Conservation (phyloP, 2,113 vertebrate species). For the Clinocottus analis region DNA sequence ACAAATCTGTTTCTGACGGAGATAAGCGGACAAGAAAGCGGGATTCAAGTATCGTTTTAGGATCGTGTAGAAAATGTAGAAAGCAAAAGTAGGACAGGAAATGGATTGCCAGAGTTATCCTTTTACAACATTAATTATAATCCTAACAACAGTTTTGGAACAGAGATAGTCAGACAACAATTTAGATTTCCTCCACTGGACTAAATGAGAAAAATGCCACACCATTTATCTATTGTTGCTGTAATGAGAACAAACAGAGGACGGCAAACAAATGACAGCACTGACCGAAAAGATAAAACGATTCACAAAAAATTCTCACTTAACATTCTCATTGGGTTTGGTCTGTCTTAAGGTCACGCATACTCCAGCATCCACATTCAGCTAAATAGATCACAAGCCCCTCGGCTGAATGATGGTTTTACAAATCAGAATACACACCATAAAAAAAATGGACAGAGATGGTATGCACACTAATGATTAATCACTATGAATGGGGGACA, state of each 20-base stretch:
- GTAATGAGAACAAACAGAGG: slow-evolving; percentile 26
- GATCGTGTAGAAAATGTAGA: slow-evolving; percentile 32
- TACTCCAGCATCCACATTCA: slow-evolving; percentile 18
- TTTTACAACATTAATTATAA: slow-evolving; percentile 42
- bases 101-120: slow-evolving; percentile 30
- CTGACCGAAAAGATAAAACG: slow-evolving; percentile 26
- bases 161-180: slow-evolving; percentile 15
- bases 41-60: slow-evolving; percentile 44
- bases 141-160: slow-evolving; percentile 23
- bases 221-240: slow-evolving; percentile 39
- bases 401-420: slow-evolving; percentile 21
- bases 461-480: slow-evolving; percentile 16
- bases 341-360: slow-evolving; percentile 46
- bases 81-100: slow-evolving; percentile 36
- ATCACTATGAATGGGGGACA: slow-evolving; percentile 4
- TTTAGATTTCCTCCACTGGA: slow-evolving; percentile 25
- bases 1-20: slow-evolving; percentile 44
- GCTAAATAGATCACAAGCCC: slow-evolving; percentile 26
- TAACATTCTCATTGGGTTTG: slow-evolving; percentile 29
- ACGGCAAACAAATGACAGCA: slow-evolving; percentile 46
- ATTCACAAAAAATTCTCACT: background rate
- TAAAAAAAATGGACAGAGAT: slow-evolving; percentile 1
- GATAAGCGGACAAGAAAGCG: slow-evolving; percentile 47
- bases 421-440: slow-evolving; percentile 32
- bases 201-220: slow-evolving; percentile 31